Conservation (phyloP, 2,888 invertebrate species). For the Schrankia costaestrigalis region DNA sequence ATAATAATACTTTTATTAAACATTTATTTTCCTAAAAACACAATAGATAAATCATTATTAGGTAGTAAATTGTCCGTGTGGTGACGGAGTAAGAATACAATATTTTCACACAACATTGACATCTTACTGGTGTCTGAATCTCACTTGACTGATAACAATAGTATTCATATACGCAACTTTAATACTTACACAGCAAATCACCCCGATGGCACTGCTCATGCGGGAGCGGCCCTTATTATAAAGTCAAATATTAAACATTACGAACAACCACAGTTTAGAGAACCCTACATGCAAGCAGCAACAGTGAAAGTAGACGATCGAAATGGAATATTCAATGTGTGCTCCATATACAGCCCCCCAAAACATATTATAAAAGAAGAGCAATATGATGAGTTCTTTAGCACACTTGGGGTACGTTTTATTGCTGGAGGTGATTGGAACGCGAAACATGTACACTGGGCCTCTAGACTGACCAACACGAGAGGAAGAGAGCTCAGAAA, state of each 20-base stretch:
- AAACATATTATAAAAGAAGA: background rate
- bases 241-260: background rate
- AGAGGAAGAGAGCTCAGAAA: constrained; percentile 11
- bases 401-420: constrained; percentile 7
- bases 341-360: background rate
- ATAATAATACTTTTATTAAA: too few species aligned
- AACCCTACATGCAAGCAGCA: background rate
- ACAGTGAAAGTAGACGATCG: background rate
- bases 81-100: too few species aligned
- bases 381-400: background rate
- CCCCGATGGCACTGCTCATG: background rate
- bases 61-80: too few species aligned
- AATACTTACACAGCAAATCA: background rate
- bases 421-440: constrained; percentile 21
- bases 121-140: background rate
- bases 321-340: background rate
- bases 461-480: constrained; percentile 18
- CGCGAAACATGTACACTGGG: constrained; percentile 19
- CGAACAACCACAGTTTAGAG: background rate
- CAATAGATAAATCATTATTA: too few species aligned
- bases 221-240: background rate
- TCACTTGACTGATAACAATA: background rate
- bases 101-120: background rate
- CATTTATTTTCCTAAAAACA: too few species aligned
- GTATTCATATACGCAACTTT: background rate